Base-by-base conservation (phyloP, 2,797 vertebrate species). In the Odontamblyopus rebecca region DNA sequence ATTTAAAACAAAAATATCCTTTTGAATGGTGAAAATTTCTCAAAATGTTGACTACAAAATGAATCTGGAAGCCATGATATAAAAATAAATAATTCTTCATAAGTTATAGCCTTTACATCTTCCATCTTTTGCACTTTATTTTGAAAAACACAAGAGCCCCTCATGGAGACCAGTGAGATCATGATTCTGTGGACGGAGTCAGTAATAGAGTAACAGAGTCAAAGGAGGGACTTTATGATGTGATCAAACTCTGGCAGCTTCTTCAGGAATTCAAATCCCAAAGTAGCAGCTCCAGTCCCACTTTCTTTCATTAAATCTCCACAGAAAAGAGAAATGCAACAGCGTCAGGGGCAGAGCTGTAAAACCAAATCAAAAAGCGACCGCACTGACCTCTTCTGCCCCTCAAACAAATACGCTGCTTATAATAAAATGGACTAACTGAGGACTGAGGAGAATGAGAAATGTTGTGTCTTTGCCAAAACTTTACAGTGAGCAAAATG, bases 161-260 rank as follows among this genome's bases (percentile, higher is more conserved):
- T 81, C 78, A 29, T 82, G 80, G 76, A 61, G 60, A 83, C 78
- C 67, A 26, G 32, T 90, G 89, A 91, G 85, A 78, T 90, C 88
- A 89, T 89, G 54, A 79, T 69, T 70, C 71, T 71, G 62, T 19
- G 77, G 73, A 82, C 76, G 86, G 90, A 85, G 86, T 87, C 84
- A 89, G 88, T 87, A 87, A 76, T 80, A 41, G 51, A 64, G 60
- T 78, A 87, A 76, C 81, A 41, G 51, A 64, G 60, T 78, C 56
- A 70, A 51, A 69, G 67, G 71, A 86, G 67, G 29, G 19, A 61
- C 35, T 16, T 75, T 70, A 69, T 76, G 81, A 79, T 75, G 79
- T 77, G 72, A 61, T 59, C 19, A 57, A 62, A 70, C 56, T 77
- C 74, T n/a, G 71, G 72, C 71, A 11, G 64, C 61, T 63, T 82